Percentiles rank a stretch among this genome's conserved stretches.
Evolutionary conservation across 2,797 vertebrate species (phyloP).

Genomic region (Enteromius treurensis): DNA sequence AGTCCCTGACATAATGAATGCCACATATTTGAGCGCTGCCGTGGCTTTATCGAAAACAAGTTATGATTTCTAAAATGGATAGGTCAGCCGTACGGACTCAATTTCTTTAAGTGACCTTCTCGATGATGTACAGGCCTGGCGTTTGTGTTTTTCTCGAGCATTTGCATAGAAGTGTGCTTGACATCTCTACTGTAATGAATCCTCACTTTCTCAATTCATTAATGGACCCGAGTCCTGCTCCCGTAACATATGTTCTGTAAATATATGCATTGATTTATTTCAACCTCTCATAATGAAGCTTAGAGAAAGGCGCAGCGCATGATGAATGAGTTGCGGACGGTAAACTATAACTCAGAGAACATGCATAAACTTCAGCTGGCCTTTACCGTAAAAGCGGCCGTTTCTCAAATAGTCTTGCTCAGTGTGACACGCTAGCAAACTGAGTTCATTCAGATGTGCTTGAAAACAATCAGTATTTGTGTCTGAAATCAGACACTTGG

Average conservation of each 20-base stretch:
- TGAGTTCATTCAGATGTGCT: background rate
- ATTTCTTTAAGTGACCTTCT: conserved; percentile 81
- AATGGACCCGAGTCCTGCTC: conserved; percentile 76
- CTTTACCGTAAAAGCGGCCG: conserved; percentile 39
- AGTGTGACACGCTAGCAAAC: conserved; percentile 4
- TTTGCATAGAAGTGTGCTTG: conserved; percentile 76
- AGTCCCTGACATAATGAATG: conserved; percentile 78
- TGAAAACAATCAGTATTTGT: background rate
- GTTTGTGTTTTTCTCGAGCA: conserved; percentile 81
- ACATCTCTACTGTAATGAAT: conserved; percentile 80
- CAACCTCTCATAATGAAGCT: conserved; percentile 72
- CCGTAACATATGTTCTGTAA: conserved; percentile 79
- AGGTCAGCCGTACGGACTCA: conserved; percentile 67
- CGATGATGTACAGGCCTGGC: conserved; percentile 69
- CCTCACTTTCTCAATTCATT: conserved; percentile 81
- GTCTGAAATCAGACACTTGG: background rate
- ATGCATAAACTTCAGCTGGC: conserved; percentile 70
- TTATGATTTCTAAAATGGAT: conserved; percentile 79
- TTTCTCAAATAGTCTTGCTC: conserved; percentile 10
- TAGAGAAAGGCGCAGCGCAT: conserved; percentile 67
- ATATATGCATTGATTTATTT: conserved; percentile 83
- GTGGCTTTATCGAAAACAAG: conserved; percentile 65
- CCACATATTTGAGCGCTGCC: conserved; percentile 69
- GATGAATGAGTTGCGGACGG: conserved; percentile 77
- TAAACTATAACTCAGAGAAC: conserved; percentile 69